Evolutionary conservation across 2,888 invertebrate genomes (phyloP).

Genomic region (Tiphia femorata): DNA sequence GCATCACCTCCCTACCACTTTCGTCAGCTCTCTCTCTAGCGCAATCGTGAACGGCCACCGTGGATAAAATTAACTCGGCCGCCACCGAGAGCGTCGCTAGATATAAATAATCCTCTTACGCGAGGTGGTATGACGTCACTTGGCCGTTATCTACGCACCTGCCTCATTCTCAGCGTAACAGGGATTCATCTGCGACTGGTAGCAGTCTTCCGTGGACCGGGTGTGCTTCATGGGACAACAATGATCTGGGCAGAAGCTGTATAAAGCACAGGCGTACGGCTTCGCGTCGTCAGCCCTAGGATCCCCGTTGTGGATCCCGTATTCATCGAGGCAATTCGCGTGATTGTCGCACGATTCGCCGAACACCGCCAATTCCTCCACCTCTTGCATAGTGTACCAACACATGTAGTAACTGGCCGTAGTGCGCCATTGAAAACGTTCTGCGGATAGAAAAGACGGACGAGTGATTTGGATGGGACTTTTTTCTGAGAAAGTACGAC

Average conservation of each 20-base stretch:
- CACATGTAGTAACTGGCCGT: slow-evolving; percentile 79
- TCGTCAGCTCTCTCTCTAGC: no score
- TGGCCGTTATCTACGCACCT: no score
- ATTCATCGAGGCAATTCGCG: slow-evolving; percentile 72
- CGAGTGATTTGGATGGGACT: not conserved
- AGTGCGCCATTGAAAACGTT: slow-evolving; percentile 75
- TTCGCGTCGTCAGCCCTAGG: slow-evolving; percentile 72
- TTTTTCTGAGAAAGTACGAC: no score
- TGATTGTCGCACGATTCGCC: slow-evolving; percentile 75
- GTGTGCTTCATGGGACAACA: slow-evolving; percentile 74
- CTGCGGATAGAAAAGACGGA: slow-evolving; percentile 53
- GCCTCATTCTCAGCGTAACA: slow-evolving; percentile 69
- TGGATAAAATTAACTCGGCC: no score
- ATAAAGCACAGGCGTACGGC: slow-evolving; percentile 74
- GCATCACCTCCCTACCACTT: no score
- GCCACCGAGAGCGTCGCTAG: no score
- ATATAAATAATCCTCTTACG: no score
- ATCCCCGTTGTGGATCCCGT: slow-evolving; percentile 70
- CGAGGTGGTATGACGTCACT: no score
- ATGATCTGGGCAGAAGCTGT: slow-evolving; percentile 78
- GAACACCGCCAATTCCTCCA: slow-evolving; percentile 70
- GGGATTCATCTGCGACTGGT: slow-evolving; percentile 70
- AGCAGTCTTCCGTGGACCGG: slow-evolving; percentile 67
- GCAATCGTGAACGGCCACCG: no score
- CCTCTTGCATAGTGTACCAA: slow-evolving; percentile 75